Percentiles rank a stretch among this genome's conserved stretches.
These are phyloP conservation scores for Monopis laevigella DNA, from an alignment of 2,888 invertebrate genomes.

Conservation along the genomic window DNA sequence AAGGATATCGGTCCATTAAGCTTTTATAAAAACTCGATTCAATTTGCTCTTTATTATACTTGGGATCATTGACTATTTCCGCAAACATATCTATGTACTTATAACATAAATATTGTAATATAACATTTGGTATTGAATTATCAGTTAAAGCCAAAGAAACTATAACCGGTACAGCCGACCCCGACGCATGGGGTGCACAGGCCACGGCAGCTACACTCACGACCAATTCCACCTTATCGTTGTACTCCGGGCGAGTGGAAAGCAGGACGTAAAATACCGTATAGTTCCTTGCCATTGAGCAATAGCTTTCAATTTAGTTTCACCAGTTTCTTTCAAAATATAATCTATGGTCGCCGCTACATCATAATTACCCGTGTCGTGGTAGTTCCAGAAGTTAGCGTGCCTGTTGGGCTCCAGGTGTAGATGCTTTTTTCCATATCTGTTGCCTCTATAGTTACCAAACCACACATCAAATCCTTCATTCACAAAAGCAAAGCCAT, in stretches of 20 bases:
- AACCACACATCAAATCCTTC: constrained; percentile 63
- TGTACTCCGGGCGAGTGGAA: constrained; percentile 64
- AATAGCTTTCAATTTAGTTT: constrained; percentile 67
- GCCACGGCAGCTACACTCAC: constrained; percentile 66
- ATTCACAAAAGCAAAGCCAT: constrained; percentile 52
- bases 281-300: constrained; percentile 79
- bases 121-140: constrained; percentile 14
- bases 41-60: constrained; percentile 52
- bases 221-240: constrained; percentile 61
- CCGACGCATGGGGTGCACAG: constrained; percentile 38
- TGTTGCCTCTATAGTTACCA: constrained; percentile 67
- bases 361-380: constrained; percentile 77
- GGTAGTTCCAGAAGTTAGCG: constrained; percentile 63
- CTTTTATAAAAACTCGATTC: constrained; percentile 43
- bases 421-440: constrained; percentile 67
- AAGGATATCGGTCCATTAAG: constrained; percentile 26
- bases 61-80: constrained; percentile 35
- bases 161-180: constrained; percentile 26
- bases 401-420: constrained; percentile 42
- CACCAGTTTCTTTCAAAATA: constrained; percentile 45
- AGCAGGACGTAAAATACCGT: constrained; percentile 66
- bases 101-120: constrained; percentile 20
- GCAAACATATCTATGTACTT: constrained; percentile 2
- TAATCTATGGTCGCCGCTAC: constrained; percentile 69
- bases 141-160: constrained; percentile 27